phyloP scores from a whole-genome alignment of 53 echinoderm and acorn worm genomes.

The Temnopleurus reevesii region DNA sequence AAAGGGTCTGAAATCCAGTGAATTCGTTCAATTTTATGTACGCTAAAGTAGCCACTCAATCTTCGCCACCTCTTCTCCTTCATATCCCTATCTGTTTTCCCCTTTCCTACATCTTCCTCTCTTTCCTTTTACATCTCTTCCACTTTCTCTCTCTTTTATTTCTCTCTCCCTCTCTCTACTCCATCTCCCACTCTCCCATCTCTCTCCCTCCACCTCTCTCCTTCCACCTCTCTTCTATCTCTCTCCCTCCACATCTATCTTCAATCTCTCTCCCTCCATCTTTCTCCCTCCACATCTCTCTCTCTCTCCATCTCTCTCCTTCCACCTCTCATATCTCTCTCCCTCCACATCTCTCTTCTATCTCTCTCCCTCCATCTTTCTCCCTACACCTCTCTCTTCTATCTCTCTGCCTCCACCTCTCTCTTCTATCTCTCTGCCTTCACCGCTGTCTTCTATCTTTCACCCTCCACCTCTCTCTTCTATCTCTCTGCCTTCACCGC shows the following conservation, averaged over 20 bases:
- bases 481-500: background rate
- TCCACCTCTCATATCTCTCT: background rate
- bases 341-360: background rate
- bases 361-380: background rate
- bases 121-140: background rate
- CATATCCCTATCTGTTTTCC: background rate
- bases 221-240: background rate
- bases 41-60: too few species aligned
- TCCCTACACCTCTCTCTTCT: background rate
- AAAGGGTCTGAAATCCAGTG: too few species aligned
- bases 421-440: background rate
- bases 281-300: background rate
- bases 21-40: too few species aligned
- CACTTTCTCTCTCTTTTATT: background rate
- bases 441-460: background rate
- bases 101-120: background rate
- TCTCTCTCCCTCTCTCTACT: too few species aligned
- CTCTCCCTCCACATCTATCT: background rate
- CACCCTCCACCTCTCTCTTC: background rate
- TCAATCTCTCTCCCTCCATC: background rate
- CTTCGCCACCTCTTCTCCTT: background rate
- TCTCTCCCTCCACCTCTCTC: background rate
- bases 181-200: background rate
- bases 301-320: background rate
- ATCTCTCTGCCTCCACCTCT: background rate